Evolutionary conservation across 2,797 vertebrate genomes (phyloP), one percentile per base, ranked within the genome.

Genomic region (Spheniscus humboldti): DNA sequence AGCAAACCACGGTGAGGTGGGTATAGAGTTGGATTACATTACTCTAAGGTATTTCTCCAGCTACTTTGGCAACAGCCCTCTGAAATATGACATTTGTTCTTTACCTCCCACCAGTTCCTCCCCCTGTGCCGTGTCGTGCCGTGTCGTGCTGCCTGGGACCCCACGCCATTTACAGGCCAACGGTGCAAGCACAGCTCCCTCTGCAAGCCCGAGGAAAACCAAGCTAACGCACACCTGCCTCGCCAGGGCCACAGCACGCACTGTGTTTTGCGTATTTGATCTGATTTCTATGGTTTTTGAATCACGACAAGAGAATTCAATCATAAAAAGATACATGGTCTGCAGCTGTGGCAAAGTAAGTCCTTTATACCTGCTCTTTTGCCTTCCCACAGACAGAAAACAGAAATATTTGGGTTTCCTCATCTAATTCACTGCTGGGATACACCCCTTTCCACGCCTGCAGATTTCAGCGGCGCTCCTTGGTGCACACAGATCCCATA

Each of bases 71-170:
- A 33, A 43, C 24, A 89, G 74, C 24, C 37, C 9, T 83, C 43
- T 15, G 33, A 89, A 53, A 86, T 28, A 16, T 1, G 1, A 18
- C 19, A 8, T 75, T 45, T 93, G 56, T 24, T 68, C 47, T 63
- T 56, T 15, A 39, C 53, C 41, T 76, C 31, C 25, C 31, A 33
- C 11, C 13, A 39, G 18, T 19, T 74, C 7, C 25, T 60, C 6
- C 22, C 23, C 20, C 19, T 1, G 0, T 13, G 43, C 55, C 2
- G 79, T 23, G 47, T 15, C 1, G 0, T 18, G 39, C 18, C 1
- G 0, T 17, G 41, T 19, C 0, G 0, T 48, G 74, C 45, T 1
- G 9, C 45, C 59, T 7, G 13, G 35, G 13, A 57, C n/a, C 16
- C 11, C 68, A 17, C 0, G 2, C 24, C 16, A 25, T 23, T 31